These are phyloP conservation scores for Euura lappo DNA, from an alignment of 1,140 invertebrate genomes.

Conservation along the genomic window DNA sequence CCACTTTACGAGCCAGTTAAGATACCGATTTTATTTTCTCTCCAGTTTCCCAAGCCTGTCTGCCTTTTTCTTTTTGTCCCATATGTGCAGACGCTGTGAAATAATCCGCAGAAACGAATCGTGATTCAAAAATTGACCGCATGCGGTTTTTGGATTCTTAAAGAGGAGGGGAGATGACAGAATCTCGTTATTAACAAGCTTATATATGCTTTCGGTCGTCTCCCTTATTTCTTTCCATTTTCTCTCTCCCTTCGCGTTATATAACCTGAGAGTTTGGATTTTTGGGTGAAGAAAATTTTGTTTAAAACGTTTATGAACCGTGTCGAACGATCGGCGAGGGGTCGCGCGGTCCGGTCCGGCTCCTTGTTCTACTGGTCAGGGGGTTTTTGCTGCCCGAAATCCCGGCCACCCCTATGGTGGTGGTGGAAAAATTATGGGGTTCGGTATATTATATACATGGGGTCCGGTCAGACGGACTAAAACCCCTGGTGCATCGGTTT, in stretches of 20 bases:
- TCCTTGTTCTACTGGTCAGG: background rate
- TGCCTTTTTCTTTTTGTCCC: background rate
- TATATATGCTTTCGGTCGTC: no score
- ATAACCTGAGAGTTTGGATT: background rate
- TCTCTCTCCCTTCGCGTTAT: background rate
- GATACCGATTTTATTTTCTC: no score
- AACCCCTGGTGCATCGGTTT: background rate
- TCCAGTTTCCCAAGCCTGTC: no score
- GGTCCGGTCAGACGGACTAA: background rate
- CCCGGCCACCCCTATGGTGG: no score
- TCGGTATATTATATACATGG: background rate
- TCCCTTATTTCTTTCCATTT: background rate
- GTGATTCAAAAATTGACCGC: no score
- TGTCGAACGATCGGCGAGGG: background rate
- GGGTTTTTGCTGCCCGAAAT: no score
- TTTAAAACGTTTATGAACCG: conserved; percentile 7
- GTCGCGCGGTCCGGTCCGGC: background rate
- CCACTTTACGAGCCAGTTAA: no score
- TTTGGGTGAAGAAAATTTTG: background rate
- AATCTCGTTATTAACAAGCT: background rate
- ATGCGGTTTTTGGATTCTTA: background rate
- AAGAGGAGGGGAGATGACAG: background rate
- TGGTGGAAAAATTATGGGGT: no score
- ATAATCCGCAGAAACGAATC: no score
- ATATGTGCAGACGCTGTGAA: no score